Evolutionary conservation across 2,888 invertebrate species (phyloP).

Genomic region (Mimas tiliae): DNA sequence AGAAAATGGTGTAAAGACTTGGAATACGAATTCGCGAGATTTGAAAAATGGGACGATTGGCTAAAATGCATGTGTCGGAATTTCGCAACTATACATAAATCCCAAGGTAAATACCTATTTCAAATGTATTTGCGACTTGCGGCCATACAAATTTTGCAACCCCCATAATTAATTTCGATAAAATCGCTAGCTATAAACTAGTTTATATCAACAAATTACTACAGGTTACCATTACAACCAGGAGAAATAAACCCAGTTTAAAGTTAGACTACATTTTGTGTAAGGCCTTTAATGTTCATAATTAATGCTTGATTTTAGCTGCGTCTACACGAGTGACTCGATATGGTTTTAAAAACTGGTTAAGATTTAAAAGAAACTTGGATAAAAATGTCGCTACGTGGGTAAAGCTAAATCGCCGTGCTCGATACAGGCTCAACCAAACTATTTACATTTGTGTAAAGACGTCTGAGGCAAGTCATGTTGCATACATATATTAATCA

Average conservation of each 20-base stretch:
- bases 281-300: background rate
- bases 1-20: conserved; percentile 63
- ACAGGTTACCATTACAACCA: too few relatives aligned
- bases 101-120: conserved; percentile 47
- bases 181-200: too few relatives aligned
- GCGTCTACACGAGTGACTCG: conserved; percentile 21
- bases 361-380: conserved; percentile 49
- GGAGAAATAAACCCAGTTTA: too few relatives aligned
- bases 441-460: conserved; percentile 43
- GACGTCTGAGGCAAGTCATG: conserved; percentile 41
- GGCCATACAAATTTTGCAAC: too few relatives aligned
- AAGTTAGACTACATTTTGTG: too few relatives aligned
- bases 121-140: too few relatives aligned
- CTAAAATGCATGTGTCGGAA: conserved; percentile 52
- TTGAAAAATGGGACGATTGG: conserved; percentile 69
- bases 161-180: too few relatives aligned
- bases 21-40: conserved; percentile 53
- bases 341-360: conserved; percentile 42
- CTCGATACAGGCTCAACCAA: conserved; percentile 43
- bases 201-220: too few relatives aligned
- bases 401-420: conserved; percentile 51
- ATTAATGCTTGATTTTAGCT: background rate
- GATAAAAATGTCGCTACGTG: conserved; percentile 55
- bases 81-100: conserved; percentile 44
- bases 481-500: background rate